phyloP scores from a whole-genome alignment of 2,797 vertebrate genomes.

The Oryzias sinensis region DNA sequence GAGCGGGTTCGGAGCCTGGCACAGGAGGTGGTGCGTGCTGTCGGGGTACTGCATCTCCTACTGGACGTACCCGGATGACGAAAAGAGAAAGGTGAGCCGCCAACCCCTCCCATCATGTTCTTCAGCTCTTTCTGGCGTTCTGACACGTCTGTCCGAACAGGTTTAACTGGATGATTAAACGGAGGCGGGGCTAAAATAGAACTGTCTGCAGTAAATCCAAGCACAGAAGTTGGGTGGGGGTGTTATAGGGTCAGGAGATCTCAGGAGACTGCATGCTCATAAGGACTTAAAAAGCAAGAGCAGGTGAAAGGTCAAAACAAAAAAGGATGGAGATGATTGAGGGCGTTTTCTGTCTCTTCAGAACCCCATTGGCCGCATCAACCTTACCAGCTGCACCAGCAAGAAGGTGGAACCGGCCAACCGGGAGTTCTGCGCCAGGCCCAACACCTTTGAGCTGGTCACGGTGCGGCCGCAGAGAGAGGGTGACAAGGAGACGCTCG shows the following conservation, averaged over 20 bases:
- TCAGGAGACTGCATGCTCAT: too few relatives aligned
- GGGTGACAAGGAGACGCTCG: constrained; percentile 91
- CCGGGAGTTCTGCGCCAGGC: constrained; percentile 93
- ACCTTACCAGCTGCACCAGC: constrained; percentile 90
- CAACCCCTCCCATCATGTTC: background rate
- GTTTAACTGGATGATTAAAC: too few relatives aligned
- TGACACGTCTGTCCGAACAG: too few relatives aligned
- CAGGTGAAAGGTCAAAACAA: background rate
- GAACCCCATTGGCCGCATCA: constrained; percentile 90
- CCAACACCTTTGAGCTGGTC: constrained; percentile 93
- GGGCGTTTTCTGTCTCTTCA: constrained; percentile 41
- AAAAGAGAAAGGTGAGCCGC: constrained; percentile 86
- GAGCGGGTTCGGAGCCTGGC: constrained; percentile 96
- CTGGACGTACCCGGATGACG: constrained; percentile 97
- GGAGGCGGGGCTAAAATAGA: too few relatives aligned
- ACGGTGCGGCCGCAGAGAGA: constrained; percentile 90
- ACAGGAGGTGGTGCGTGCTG: constrained; percentile 93
- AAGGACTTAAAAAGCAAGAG: background rate
- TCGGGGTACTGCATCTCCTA: constrained; percentile 93
- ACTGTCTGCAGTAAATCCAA: too few relatives aligned
- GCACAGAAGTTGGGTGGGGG: too few relatives aligned
- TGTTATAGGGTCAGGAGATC: too few relatives aligned
- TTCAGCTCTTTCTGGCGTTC: too few relatives aligned
- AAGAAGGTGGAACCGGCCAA: constrained; percentile 88
- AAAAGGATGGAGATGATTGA: too few relatives aligned